Evolutionary conservation across 2,797 vertebrate genomes (phyloP), one percentile per base, ranked within the genome.

Genomic region (Dendrocincla tyrannina): DNA sequence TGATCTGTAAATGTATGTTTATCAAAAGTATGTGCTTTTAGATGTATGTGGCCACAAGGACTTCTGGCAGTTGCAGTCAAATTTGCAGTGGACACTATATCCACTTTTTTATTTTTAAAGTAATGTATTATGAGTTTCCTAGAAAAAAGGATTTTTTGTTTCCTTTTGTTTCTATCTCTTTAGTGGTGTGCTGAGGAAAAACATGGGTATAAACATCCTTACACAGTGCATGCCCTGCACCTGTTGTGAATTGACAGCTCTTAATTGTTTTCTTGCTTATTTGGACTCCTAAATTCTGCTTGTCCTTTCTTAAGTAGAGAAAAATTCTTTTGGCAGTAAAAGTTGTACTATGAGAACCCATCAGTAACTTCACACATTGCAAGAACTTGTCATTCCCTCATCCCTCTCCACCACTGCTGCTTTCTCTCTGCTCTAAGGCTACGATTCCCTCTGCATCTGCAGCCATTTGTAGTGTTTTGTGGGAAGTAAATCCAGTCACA

Each of bases 361-460:
- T 70, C 80, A 63, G 9, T 53, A 92, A 7, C 46, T 88, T 85
- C 59, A 70, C 25, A 46, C 10, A 2, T 3, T 67, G 16, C 39
- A 82, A 82, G 33, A 85, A 73, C 41, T n/a, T 92, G n/a, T 42
- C 27, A 5, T 86, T 86, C 32, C 68, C 42, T 88, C 64, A 55
- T 28, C 1, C 24, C 10, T 68, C 27, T 64, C n/a, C 17, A 59
- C 35, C 33, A 37, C 11, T 22, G 41, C 17, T 0, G 0, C 58
- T 64, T 72, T 69, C 14, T 56, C 37, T 67, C 55, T 74, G 41
- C 76, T 83, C 35, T 35, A 41, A 50, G 79, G 32, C 52, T 86
- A 1, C 1, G 23, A 46, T 78, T 75, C 49, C 22, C 28, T 81
- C 58, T 81, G 39, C 35, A 69, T 50, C 62, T 73, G 67, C 20